Base-by-base conservation (phyloP, 2,113 vertebrate species). In the Epinephelus moara region DNA sequence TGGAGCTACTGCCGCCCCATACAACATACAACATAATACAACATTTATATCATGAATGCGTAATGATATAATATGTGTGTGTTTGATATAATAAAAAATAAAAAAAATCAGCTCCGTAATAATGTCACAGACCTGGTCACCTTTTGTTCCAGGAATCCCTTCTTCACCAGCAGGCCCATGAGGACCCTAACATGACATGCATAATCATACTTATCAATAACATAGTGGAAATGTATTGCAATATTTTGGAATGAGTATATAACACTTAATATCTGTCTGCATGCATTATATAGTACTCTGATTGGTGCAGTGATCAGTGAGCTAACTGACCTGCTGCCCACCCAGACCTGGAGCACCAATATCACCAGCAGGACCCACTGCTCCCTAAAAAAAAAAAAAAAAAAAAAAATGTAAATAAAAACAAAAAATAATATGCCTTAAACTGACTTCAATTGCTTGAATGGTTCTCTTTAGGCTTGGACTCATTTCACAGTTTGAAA, bases 261-360 rank as follows among this genome's bases (percentile, higher is more conserved):
- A 23, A 11, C n/a, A 56, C n/a, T 56, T 53, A 37, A 27, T 59
- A 17, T 59, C 56, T 25, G 56, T 15, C 1, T 52, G 18, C 30
- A 19, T 59, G 56, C 4, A 25, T 57, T 13, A 57, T 25, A 57
- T 57, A 11, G 56, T 25, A 14, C 10, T 23, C 23, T 57, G n/a
- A 60, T 6, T 21, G 3, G 6, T 47, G n/a, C 40, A 47, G 19
- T 33, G 27, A 53, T 53, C 25, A 77, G 53, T 5, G 30, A 50
- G 37, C 7, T 21, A 21, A 93, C 95, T 3, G 0, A 96, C 96
- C 95, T 95, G 95, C 55, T 92, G 77, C 3, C 96, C 96, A 37
- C 94, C 89, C 59, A 76, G 27, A 1, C 96, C 96, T 0, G 13
- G 25, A 42, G 71, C 81, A 12, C 96, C 96, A 80, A 89, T 74